Base-by-base conservation (phyloP, 53 echinoderm and acorn worm species). In the Glandiceps talaboti region DNA sequence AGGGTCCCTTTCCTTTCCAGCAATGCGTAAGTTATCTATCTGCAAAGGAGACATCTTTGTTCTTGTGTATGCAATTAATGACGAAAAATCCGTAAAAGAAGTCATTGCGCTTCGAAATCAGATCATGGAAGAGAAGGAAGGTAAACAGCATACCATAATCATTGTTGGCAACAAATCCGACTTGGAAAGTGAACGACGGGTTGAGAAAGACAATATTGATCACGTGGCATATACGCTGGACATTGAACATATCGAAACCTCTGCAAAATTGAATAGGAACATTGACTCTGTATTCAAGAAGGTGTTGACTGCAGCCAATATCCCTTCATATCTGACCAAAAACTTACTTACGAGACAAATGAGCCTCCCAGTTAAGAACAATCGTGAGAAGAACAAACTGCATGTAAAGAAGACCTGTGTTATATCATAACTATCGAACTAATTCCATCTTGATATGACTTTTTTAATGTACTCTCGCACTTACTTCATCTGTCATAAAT, bases 1-100 rank as follows among this genome's bases (percentile, higher is more conserved):
- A 12, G 92, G 92, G 30, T 79, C 87, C 72, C 80, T 75, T n/a
- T 79, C 75, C 78, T 92, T 89, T 75, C 85, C 89, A 1, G 89
- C 77, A 29, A 89, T 82, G 82, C 73, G 74, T 26, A 74, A 73
- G n/a, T 74, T 85, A 28, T 82, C 76, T 64, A 85, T 89, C 33
- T 31, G 75, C 32, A 76, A 85, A 0, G 82, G 32, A 30, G 82
- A 89, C 12, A 72, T 85, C 29, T 85, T 89, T 79, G 30, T 89
- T 28, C 20, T 89, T 6, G 85, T 89, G 1, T 81, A 82, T 30
- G 85, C 89, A 14, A 27, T 82, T 14, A 77, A 82, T 20, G 84
- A 87, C 74, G 77, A 83, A 73, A 30, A 84, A 1, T 87, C 88
- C 76, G 80, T 81, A 74, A 74, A 87, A 32, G 81, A 84, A 26